These are phyloP conservation scores for Lasioglossum malachurum DNA, from an alignment of 2,888 invertebrate species.

Conservation along the genomic window DNA sequence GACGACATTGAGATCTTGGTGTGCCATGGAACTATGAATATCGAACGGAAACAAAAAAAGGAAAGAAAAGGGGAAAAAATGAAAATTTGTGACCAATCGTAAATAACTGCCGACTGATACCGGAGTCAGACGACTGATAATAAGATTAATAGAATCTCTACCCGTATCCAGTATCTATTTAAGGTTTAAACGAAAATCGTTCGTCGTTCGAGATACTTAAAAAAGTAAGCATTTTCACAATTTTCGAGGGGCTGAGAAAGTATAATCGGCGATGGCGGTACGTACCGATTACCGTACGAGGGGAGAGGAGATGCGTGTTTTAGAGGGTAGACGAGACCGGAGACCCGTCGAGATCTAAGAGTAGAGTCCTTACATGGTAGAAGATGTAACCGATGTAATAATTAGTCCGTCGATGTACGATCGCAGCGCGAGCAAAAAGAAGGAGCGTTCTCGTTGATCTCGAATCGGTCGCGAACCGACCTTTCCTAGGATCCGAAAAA, in stretches of 20 bases:
- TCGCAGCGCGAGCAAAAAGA: slow-evolving; percentile 63
- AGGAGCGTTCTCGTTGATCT: slow-evolving; percentile 69
- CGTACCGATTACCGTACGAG: slow-evolving; percentile 46
- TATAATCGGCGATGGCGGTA: slow-evolving; percentile 45
- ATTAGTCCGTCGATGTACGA: slow-evolving; percentile 77
- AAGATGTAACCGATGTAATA: slow-evolving; percentile 76
- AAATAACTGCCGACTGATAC: slow-evolving; percentile 64
- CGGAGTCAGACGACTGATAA: slow-evolving; percentile 54
- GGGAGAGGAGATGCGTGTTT: slow-evolving; percentile 39
- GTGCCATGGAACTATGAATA: slow-evolving; percentile 73
- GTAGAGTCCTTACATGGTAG: slow-evolving; percentile 75
- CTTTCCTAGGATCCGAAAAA: slow-evolving; percentile 56
- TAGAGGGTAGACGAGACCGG: slow-evolving; percentile 65
- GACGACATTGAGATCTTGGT: slow-evolving; percentile 54
- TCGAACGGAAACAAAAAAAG: background rate
- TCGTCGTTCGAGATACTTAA: slow-evolving; percentile 57
- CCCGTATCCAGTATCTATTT: slow-evolving; percentile 58
- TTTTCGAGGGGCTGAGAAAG: slow-evolving; percentile 29
- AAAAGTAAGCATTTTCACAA: slow-evolving; percentile 59
- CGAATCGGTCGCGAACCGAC: slow-evolving; percentile 63
- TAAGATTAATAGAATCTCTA: slow-evolving; percentile 52
- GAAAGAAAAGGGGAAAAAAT: background rate
- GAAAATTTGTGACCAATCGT: slow-evolving; percentile 65
- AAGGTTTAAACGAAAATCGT: slow-evolving; percentile 53
- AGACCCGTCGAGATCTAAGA: slow-evolving; percentile 65